Evolutionary conservation across 2,888 invertebrate species (phyloP), one percentile per base, ranked within the genome.

Genomic region (Polia nebulosa): DNA sequence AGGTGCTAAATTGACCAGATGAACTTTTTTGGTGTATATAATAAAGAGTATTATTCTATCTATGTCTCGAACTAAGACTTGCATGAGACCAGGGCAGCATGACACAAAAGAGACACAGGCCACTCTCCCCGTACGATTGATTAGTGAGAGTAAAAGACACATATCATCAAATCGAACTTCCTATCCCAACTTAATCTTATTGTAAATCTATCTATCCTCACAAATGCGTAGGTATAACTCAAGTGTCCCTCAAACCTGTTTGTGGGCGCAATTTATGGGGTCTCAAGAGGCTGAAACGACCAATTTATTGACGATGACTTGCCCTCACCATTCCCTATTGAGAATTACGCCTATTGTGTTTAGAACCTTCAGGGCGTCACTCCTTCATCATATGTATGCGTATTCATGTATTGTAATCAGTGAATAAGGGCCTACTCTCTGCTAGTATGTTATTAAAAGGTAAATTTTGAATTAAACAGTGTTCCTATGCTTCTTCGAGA

Each of bases 261-360:
- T 62, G 57, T 67, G 47, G 29, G 45, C 52, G 65, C 44, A 75
- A 66, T 75, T 75, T 47, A 53, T 29, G 47, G 60, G 17, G 6
- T 34, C 25, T 27, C 67, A 47, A 73, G 52, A 67, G 56, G 22
- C 27, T 20, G 20, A n/a, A 58, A 59, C 58, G 25, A 62, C 49
- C 77, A 69, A 59, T 76, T 62, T 55, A 69, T 49, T 39, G 55
- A 55, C 47, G 44, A 58, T 62, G 70, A 62, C 53, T 61, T 29
- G 13, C 41, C 61, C 44, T 36, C 22, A 39, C 17, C 20, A 39
- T 32, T 20, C 11, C 9, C 22, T 66, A 59, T 72, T 59, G 44
- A 73, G 45, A 68, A 68, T 75, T 44, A 44, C 11, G 32, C 67
- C 69, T 44, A 61, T 76, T 76, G 76, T 76, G 39, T 57, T 29